Evolutionary conservation across 2,888 invertebrate genomes (phyloP), one percentile per base, ranked within the genome.

Genomic region (Helobdella robusta): DNA sequence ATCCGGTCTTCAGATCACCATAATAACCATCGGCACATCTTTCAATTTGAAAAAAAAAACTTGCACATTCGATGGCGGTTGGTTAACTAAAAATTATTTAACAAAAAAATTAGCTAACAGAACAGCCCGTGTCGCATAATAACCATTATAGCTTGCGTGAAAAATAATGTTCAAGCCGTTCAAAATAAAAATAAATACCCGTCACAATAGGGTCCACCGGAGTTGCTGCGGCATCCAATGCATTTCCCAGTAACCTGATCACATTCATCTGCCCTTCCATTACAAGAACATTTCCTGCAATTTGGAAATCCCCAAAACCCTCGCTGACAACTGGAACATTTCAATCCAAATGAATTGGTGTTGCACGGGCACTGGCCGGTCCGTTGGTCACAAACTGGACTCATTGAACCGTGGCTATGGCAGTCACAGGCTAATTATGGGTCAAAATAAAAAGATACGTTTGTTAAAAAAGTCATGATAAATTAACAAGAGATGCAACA

Each of bases 241-340:
- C 98, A 98, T 56, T 86, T 86, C 4, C 98, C 98, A 0, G 89
- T 89, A 70, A 84, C 84, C 30, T 93, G 85, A 77, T 97, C 91
- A 79, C 98, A 98, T 72, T 85, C 86, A 70, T 92, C 88, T 0
- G 98, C 92, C 79, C 95, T 94, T 0, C 94, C 95, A 77, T 97
- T 91, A 78, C 98, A 98, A 76, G 92, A 88, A 79, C 98, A 98
- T 69, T 87, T 85, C 74, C 89, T 86, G 77, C 98, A 98, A 75
- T 90, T 87, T 0, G 97, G 98, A 83, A 95, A 98, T 59, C 64
- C 65, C 46, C 56, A 72, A 67, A 32, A 68, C 32, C 71, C 70
- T 20, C 66, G 58, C 66, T 66, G 66, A 78, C 98, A 99, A 74
- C 91, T 87, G 76, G 94, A 90, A 80, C 98, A 99, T 73, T 89